Conservation (phyloP, 2,797 vertebrate genomes). For the Chelonia mydas region DNA sequence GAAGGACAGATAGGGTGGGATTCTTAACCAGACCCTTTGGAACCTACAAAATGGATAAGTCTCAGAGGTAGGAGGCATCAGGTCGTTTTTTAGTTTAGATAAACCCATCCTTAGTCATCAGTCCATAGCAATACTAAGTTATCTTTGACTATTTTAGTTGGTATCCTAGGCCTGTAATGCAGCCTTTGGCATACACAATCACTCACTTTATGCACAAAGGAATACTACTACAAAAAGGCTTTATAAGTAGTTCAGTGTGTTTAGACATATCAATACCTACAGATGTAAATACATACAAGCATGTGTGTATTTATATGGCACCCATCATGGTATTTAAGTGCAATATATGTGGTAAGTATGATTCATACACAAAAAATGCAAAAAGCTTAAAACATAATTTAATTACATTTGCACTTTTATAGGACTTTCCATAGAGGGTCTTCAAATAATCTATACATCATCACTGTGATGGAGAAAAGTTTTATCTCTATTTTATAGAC, state of each 20-base stretch:
- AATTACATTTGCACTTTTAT: not conserved
- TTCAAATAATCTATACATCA: not conserved
- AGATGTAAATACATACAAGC: not conserved
- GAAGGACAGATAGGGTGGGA: not conserved
- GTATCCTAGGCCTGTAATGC: not conserved
- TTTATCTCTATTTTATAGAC: slow-evolving; percentile 1
- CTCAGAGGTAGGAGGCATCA: not conserved
- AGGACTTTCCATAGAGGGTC: not conserved
- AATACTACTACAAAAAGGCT: not conserved
- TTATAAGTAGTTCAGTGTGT: not conserved
- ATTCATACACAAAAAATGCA: not conserved
- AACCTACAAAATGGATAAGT: not conserved
- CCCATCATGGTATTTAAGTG: not conserved
- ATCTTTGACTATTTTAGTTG: accelerated
- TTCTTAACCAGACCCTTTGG: not conserved
- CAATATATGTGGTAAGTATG: not conserved
- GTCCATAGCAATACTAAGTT: not conserved
- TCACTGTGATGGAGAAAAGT: not conserved
- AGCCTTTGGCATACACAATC: not conserved
- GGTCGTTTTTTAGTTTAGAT: not conserved
- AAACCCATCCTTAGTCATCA: not conserved
- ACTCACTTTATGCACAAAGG: not conserved
- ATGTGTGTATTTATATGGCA: not conserved
- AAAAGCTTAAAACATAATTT: not conserved
- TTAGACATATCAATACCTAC: not conserved